Conservation (phyloP, 2,797 vertebrate species). For the Danio jaintianensis region DNA sequence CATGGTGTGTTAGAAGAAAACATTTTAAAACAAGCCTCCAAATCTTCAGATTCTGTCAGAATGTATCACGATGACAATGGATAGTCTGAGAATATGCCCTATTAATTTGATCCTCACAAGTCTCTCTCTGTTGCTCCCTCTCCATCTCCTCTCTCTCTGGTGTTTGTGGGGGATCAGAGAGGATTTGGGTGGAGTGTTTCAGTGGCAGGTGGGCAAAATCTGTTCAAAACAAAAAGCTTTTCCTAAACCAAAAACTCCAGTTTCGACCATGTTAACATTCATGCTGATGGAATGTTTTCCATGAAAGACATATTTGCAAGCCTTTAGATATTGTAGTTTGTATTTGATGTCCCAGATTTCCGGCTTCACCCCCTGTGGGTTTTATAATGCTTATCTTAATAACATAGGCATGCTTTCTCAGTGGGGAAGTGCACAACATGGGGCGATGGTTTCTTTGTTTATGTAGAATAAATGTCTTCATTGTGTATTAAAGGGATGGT, state of each 20-base stretch:
- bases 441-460: constrained; percentile 18
- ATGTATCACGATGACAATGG: constrained; percentile 3
- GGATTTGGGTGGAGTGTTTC: constrained; percentile 32
- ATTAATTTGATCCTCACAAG: constrained; percentile 32
- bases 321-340: constrained; percentile 1
- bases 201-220: constrained; percentile 40
- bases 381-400: constrained; percentile 32
- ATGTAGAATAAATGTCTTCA: background rate
- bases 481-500: constrained; percentile 9
- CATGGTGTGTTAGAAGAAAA: constrained; percentile 5
- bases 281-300: constrained; percentile 6
- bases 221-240: constrained; percentile 14
- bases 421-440: constrained; percentile 19
- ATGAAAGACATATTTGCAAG: constrained; percentile 8
- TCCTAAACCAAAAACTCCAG: constrained; percentile 1
- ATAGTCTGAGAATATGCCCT: constrained; percentile 31
- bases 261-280: constrained; percentile 1
- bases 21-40: background rate
- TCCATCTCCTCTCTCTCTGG: background rate
- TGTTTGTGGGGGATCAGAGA: constrained; percentile 36
- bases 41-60: constrained; percentile 11
- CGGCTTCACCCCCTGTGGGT: constrained; percentile 1
- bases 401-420: constrained; percentile 23
- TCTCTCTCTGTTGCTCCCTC: background rate
- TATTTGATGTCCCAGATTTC: constrained; percentile 31